These are phyloP conservation scores for Grammomys surdaster DNA, from an alignment of 2,113 vertebrate species.

Conservation along the genomic window DNA sequence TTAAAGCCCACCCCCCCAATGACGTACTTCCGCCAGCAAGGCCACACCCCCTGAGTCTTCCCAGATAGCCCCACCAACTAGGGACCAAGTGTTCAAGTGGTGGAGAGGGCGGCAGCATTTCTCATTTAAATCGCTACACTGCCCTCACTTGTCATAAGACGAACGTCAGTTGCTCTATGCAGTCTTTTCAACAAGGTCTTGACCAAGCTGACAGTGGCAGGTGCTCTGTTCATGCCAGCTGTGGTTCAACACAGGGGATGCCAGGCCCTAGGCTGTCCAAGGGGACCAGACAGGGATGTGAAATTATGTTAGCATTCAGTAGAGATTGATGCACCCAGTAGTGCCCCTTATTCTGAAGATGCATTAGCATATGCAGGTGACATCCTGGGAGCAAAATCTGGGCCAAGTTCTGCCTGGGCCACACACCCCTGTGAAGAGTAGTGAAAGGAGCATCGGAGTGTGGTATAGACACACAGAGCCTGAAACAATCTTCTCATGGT, in stretches of 20 bases:
- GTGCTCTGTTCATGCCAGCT: fast-evolving
- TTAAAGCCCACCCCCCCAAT: neutral
- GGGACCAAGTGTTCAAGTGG: neutral
- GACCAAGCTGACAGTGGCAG: neutral
- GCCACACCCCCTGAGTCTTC: neutral
- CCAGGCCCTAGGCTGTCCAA: fast-evolving
- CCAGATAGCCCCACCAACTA: neutral
- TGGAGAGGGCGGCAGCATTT: neutral
- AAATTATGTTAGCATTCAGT: fast-evolving
- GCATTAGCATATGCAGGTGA: fast-evolving
- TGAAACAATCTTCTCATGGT: fast-evolving
- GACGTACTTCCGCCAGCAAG: neutral
- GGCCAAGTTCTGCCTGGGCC: neutral
- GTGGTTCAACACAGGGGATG: neutral
- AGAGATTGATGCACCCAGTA: no score
- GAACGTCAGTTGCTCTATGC: neutral
- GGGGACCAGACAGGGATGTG: neutral
- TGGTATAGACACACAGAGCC: fast-evolving
- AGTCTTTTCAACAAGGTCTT: neutral
- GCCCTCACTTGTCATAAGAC: neutral
- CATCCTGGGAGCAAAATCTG: no score
- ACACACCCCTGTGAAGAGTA: no score
- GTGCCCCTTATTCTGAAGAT: neutral
- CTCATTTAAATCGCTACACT: neutral
- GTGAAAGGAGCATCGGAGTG: neutral